A percentile compares a stretch with the other conserved stretches of the same genome.
Evolutionary conservation across 2,113 vertebrate genomes (phyloP).

Genomic region (Cyanoliseus patagonus): DNA sequence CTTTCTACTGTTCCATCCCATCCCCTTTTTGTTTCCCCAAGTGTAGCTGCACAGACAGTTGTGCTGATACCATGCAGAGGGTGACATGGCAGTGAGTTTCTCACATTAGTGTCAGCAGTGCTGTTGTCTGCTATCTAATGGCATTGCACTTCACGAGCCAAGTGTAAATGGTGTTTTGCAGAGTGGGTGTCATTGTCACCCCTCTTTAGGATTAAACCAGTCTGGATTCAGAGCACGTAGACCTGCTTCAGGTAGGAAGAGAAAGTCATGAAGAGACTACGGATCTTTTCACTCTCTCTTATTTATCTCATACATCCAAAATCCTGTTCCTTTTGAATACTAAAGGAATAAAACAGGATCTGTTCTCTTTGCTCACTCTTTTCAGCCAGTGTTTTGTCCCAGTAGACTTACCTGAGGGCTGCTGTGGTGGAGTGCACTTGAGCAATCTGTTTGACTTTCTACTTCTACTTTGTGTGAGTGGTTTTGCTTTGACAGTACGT

Average conservation of each 20-base stretch:
- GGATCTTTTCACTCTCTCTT: neutral
- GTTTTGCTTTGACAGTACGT: accelerated
- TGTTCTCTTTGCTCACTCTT: neutral
- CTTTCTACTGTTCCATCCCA: neutral
- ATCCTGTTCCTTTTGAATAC: neutral
- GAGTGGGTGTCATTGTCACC: neutral
- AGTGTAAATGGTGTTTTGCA: neutral
- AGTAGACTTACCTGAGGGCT: neutral
- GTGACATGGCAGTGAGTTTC: neutral
- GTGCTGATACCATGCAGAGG: neutral
- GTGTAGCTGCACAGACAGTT: neutral
- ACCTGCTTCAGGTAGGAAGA: neutral
- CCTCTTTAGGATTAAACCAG: neutral
- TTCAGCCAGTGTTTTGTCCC: neutral
- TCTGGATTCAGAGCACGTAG: neutral
- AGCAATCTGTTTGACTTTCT: neutral
- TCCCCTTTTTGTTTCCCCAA: neutral
- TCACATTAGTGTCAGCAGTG: neutral
- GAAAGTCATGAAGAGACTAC: neutral
- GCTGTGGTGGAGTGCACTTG: neutral
- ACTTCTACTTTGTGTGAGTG: accelerated
- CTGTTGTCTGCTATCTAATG: neutral
- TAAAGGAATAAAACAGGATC: neutral
- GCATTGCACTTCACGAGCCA: accelerated
- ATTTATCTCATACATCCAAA: neutral